Evolutionary conservation across 2,797 vertebrate genomes (phyloP).

Genomic region (Enteromius fasciolatus): DNA sequence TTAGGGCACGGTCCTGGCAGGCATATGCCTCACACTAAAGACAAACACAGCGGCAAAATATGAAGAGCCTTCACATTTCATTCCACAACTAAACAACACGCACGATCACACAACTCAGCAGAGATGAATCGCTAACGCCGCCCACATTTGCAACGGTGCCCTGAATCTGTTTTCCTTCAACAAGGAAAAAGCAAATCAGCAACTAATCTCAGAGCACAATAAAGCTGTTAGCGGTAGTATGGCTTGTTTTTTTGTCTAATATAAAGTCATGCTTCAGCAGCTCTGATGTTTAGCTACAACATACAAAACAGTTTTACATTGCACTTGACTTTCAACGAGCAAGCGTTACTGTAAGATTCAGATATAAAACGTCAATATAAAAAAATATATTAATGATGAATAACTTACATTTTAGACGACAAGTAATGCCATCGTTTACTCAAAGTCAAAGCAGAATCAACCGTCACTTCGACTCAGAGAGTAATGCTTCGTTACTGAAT

Average conservation of each 20-base stretch:
- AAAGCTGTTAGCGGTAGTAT: background rate
- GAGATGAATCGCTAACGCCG: slow-evolving; percentile 56
- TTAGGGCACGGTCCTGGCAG: slow-evolving; percentile 76
- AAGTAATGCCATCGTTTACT: background rate
- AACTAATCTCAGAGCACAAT: slow-evolving; percentile 19
- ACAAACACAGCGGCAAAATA: slow-evolving; percentile 59
- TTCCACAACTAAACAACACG: slow-evolving; percentile 56
- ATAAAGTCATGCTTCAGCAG: background rate
- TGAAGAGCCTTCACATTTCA: slow-evolving; percentile 69
- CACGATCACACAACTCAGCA: slow-evolving; percentile 70
- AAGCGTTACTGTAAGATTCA: background rate
- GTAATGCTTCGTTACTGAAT: background rate
- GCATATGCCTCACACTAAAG: slow-evolving; percentile 75
- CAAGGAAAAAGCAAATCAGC: slow-evolving; percentile 12
- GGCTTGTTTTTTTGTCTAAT: background rate
- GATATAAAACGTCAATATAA: background rate
- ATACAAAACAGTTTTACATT: background rate
- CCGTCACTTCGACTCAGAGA: background rate
- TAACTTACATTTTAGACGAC: background rate
- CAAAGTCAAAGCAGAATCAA: background rate
- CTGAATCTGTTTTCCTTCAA: slow-evolving; percentile 31
- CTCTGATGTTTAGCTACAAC: background rate
- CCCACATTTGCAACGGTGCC: slow-evolving; percentile 39
- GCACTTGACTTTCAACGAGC: background rate
- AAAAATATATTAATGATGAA: background rate